These are phyloP conservation scores for Drosophila albomicans DNA, from an alignment of 1,140 invertebrate species.

Conservation along the genomic window DNA sequence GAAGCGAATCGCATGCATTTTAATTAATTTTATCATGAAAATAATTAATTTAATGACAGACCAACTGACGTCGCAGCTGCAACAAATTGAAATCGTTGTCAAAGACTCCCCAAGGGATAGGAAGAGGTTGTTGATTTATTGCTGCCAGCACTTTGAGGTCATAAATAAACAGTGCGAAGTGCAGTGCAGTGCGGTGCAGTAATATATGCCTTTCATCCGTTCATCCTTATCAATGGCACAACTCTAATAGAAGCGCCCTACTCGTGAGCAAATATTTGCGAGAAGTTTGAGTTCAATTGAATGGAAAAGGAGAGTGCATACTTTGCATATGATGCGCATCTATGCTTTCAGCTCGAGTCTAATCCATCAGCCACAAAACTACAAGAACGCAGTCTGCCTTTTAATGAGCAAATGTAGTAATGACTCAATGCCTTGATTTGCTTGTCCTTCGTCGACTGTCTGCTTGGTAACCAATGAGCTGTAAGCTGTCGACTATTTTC, in stretches of 20 bases:
- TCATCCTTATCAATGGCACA: neutral
- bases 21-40: slow-evolving; percentile 78
- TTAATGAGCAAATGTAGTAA: slow-evolving; percentile 2
- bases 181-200: neutral
- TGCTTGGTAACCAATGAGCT: slow-evolving; percentile 57
- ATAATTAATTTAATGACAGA: slow-evolving; percentile 69
- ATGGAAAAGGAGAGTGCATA: neutral
- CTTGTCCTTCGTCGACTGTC: slow-evolving; percentile 27
- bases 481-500: slow-evolving; percentile 56
- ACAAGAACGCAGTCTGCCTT: neutral
- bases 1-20: slow-evolving; percentile 57
- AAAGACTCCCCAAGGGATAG: slow-evolving; percentile 48
- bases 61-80: slow-evolving; percentile 44
- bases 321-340: slow-evolving; percentile 3
- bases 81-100: slow-evolving; percentile 67
- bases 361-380: neutral
- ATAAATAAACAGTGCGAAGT: slow-evolving; percentile 16
- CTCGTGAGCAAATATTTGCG: neutral
- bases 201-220: neutral
- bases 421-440: slow-evolving; percentile 1
- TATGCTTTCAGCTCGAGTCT: neutral
- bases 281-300: slow-evolving; percentile 5
- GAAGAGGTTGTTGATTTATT: slow-evolving; percentile 13
- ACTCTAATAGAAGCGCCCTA: neutral
- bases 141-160: neutral